Percentiles rank a stretch among this genome's conserved stretches.
phyloP scores from a whole-genome alignment of 2,888 invertebrate species.

The Scaptomyza cyrtandrae region DNA sequence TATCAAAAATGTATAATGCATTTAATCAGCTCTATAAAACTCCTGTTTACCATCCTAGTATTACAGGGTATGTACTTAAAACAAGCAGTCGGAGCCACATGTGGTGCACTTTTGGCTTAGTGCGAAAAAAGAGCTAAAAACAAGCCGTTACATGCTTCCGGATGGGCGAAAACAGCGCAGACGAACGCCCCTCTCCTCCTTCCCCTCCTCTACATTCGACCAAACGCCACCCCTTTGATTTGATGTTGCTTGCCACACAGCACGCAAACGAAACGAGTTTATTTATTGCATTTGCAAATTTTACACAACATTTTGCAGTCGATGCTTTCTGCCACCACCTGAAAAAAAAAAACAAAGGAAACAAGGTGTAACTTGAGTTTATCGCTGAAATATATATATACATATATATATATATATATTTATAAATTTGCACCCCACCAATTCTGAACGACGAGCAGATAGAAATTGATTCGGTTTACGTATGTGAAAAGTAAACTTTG shows the following conservation, averaged over 20 bases:
- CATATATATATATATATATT: background rate
- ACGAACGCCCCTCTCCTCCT: background rate
- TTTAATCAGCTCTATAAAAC: too few species aligned
- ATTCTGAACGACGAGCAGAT: constrained; percentile 39
- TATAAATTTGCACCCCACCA: background rate
- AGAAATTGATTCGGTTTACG: constrained; percentile 75
- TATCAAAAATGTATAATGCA: too few species aligned
- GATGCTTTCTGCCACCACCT: constrained; percentile 21
- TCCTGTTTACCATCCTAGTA: too few species aligned
- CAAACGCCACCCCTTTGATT: background rate
- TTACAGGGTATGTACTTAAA: constrained; percentile 10
- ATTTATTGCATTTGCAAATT: constrained; percentile 80
- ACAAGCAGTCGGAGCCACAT: constrained; percentile 45
- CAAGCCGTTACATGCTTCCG: constrained; percentile 64
- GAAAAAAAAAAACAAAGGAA: constrained; percentile 6
- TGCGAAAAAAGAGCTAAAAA: constrained; percentile 51
- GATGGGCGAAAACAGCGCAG: constrained; percentile 45
- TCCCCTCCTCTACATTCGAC: background rate
- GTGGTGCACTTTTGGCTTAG: constrained; percentile 61
- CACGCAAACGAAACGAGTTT: constrained; percentile 75
- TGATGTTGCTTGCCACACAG: constrained; percentile 17
- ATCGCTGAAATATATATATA: constrained; percentile 62
- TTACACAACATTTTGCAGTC: constrained; percentile 79
- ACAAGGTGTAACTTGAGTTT: constrained; percentile 74
- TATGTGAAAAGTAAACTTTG: constrained; percentile 60